These are phyloP conservation scores for Porphyrio hochstetteri DNA, from an alignment of 2,113 vertebrate genomes.

Conservation along the genomic window DNA sequence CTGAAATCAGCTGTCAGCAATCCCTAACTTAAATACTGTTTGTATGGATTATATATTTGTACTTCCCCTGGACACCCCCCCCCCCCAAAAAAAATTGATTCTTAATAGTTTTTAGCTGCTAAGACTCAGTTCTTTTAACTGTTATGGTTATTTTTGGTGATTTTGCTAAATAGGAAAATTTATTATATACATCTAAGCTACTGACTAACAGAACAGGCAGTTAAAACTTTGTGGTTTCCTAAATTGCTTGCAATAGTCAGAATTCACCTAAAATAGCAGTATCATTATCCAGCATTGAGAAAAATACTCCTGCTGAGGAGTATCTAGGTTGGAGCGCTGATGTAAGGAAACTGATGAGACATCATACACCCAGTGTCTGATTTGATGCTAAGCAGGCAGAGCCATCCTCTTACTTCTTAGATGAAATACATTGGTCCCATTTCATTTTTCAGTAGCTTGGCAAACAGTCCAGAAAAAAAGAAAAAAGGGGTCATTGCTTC, in stretches of 20 bases:
- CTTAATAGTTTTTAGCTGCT: background rate
- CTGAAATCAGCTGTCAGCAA: background rate
- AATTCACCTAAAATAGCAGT: background rate
- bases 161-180: background rate
- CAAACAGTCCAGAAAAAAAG: background rate
- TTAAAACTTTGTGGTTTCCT: background rate
- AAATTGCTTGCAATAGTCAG: background rate
- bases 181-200: background rate
- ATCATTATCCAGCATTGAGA: background rate
- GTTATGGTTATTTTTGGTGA: background rate
- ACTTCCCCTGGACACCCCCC: background rate
- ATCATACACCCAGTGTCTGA: background rate
- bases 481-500: background rate
- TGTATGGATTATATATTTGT: background rate
- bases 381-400: background rate
- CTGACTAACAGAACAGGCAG: background rate
- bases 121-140: background rate
- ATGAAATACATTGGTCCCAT: background rate
- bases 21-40: background rate
- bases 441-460: background rate
- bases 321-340: background rate
- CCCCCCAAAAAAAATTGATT: background rate
- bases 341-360: background rate
- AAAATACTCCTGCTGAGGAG: background rate
- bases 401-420: background rate